phyloP scores from a whole-genome alignment of 2,888 invertebrate species.

The Adineta ricciae region DNA sequence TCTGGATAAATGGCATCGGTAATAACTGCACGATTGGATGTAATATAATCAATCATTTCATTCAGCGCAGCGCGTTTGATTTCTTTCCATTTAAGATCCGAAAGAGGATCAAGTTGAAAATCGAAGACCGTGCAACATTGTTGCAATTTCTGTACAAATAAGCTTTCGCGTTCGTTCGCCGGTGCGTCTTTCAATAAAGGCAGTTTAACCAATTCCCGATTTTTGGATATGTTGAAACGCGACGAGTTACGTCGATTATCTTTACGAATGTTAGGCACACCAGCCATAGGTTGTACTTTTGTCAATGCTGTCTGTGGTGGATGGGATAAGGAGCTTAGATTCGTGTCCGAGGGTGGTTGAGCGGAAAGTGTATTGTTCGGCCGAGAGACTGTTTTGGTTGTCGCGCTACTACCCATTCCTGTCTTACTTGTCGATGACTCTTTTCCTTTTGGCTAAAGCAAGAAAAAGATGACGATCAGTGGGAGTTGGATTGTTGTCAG shows the following conservation, averaged over 20 bases:
- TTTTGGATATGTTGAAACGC: not conserved
- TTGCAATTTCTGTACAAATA: constrained; percentile 88
- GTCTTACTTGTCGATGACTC: not conserved
- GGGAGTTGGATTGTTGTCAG: too few species aligned
- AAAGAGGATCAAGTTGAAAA: constrained; percentile 80
- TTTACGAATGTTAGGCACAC: not conserved
- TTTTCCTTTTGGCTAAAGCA: not conserved
- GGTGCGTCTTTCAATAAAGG: constrained; percentile 28
- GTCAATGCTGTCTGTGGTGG: constrained; percentile 15
- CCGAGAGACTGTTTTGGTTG: not conserved
- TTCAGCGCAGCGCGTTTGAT: constrained; percentile 89
- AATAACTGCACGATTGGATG: constrained; percentile 76
- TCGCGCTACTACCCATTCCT: not conserved
- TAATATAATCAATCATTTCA: constrained; percentile 93
- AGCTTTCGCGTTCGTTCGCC: constrained; percentile 71
- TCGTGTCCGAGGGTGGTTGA: not conserved
- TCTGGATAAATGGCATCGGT: constrained; percentile 95
- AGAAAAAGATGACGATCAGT: too few species aligned
- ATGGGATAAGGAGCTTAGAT: not conserved
- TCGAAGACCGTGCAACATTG: constrained; percentile 98
- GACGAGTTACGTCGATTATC: constrained; percentile 10
- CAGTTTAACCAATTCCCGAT: constrained; percentile 29
- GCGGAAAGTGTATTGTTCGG: not conserved
- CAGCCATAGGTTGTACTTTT: constrained; percentile 2
- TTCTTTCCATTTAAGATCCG: constrained; percentile 97